These are phyloP conservation scores for Chaetorhynchus papuensis DNA, from an alignment of 2,113 vertebrate species.

Conservation along the genomic window DNA sequence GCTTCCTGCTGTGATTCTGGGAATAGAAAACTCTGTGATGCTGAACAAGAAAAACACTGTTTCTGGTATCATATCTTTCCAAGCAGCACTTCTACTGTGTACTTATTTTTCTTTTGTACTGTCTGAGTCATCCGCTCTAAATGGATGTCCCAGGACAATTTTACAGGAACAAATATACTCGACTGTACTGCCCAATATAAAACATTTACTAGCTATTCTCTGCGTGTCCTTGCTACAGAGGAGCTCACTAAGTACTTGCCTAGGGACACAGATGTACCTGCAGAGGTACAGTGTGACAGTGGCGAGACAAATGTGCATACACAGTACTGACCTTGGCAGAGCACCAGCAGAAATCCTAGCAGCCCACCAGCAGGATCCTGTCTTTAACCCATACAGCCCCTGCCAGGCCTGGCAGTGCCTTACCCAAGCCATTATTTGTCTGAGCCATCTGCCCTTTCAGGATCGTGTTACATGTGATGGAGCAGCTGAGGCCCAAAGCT, in stretches of 20 bases:
- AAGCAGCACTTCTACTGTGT: background rate
- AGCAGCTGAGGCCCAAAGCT: background rate
- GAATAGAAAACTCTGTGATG: background rate
- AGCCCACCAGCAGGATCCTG: background rate
- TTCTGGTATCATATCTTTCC: background rate
- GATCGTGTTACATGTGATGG: fast-evolving
- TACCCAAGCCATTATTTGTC: background rate
- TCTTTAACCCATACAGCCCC: background rate
- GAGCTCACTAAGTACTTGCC: conserved; percentile 17
- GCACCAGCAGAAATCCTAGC: background rate
- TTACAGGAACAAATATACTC: background rate
- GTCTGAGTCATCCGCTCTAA: background rate
- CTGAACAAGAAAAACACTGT: background rate
- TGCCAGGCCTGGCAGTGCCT: background rate
- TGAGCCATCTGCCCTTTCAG: background rate
- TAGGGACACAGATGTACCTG: background rate
- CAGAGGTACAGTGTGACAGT: background rate
- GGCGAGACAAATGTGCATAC: background rate
- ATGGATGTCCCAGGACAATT: background rate
- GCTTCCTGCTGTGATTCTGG: background rate
- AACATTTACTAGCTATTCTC: background rate
- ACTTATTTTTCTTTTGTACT: background rate
- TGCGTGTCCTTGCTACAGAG: background rate
- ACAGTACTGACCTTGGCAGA: background rate
- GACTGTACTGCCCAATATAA: background rate